Conservation (phyloP, 1,140 invertebrate genomes). For the Hormaphis cornu region DNA sequence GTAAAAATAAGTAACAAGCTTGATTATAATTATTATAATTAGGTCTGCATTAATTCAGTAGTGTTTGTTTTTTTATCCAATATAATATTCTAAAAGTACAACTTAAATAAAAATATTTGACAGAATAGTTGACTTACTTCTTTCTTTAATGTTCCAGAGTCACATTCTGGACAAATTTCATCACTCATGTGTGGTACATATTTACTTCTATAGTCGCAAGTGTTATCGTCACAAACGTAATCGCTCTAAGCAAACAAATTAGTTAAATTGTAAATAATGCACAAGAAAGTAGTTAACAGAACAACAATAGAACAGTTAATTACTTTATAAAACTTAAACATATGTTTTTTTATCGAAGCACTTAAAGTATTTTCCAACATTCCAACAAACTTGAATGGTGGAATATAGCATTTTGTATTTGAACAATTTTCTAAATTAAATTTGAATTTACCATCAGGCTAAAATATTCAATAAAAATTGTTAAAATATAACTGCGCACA, state of each 20-base stretch:
- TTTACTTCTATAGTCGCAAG: slow-evolving; percentile 11
- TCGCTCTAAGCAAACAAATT: background rate
- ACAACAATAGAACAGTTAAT: background rate
- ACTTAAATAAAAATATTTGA: too few relatives aligned
- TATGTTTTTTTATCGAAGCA: background rate
- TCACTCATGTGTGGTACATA: background rate
- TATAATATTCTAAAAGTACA: too few relatives aligned
- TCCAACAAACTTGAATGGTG: slow-evolving; percentile 53
- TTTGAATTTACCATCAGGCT: slow-evolving; percentile 25
- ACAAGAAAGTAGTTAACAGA: background rate
- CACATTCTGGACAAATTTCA: slow-evolving; percentile 15
- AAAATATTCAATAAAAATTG: slow-evolving; percentile 29
- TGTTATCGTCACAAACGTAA: slow-evolving; percentile 3
- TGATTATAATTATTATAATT: too few relatives aligned
- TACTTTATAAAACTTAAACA: slow-evolving; percentile 12
- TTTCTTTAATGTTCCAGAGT: slow-evolving; percentile 14
- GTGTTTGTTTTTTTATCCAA: too few relatives aligned
- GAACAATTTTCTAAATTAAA: slow-evolving; percentile 54
- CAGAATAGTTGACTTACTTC: too few relatives aligned
- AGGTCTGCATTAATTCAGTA: too few relatives aligned
- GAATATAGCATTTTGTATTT: slow-evolving; percentile 53
- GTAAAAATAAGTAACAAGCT: too few relatives aligned
- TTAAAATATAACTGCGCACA: background rate
- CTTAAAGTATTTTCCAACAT: slow-evolving; percentile 14
- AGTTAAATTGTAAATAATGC: background rate